Evolutionary conservation across 1,140 invertebrate species (phyloP).

Genomic region (Drosophila ogumai): DNA sequence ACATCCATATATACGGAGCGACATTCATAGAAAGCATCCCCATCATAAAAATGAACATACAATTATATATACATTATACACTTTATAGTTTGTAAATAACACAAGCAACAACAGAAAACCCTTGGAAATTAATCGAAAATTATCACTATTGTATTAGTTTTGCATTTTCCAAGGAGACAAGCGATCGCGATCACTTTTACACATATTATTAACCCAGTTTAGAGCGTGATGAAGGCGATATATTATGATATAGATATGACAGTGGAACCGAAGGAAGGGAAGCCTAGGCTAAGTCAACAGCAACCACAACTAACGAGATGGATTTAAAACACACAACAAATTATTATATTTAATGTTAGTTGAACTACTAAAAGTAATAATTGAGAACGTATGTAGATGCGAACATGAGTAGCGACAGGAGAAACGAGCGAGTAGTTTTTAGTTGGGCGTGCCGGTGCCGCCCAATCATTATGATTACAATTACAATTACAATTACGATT

Average conservation of each 20-base stretch:
- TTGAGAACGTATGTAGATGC: constrained; percentile 16
- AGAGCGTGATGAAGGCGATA: constrained; percentile 37
- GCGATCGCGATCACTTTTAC: constrained; percentile 27
- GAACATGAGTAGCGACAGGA: background rate
- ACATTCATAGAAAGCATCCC: constrained; percentile 60
- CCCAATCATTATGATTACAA: constrained; percentile 68
- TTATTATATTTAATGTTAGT: constrained; percentile 83
- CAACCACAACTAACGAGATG: constrained; percentile 58
- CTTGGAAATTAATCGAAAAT: constrained; percentile 58
- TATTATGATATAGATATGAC: constrained; percentile 33
- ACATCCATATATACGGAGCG: constrained; percentile 54
- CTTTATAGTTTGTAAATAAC: constrained; percentile 76
- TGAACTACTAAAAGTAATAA: constrained; percentile 75
- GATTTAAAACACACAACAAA: constrained; percentile 56
- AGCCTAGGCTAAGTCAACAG: constrained; percentile 26
- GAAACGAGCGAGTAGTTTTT: constrained; percentile 55
- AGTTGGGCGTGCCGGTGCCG: constrained; percentile 57
- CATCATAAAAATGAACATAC: constrained; percentile 54
- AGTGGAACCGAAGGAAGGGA: constrained; percentile 24
- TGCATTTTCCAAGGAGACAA: constrained; percentile 72
- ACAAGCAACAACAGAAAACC: constrained; percentile 41
- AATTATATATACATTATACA: constrained; percentile 50
- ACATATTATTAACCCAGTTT: constrained; percentile 56
- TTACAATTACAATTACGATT: constrained; percentile 65
- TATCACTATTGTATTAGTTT: constrained; percentile 75